Evolutionary conservation across 2,797 vertebrate species (phyloP).

Genomic region (Oryzias sinensis): DNA sequence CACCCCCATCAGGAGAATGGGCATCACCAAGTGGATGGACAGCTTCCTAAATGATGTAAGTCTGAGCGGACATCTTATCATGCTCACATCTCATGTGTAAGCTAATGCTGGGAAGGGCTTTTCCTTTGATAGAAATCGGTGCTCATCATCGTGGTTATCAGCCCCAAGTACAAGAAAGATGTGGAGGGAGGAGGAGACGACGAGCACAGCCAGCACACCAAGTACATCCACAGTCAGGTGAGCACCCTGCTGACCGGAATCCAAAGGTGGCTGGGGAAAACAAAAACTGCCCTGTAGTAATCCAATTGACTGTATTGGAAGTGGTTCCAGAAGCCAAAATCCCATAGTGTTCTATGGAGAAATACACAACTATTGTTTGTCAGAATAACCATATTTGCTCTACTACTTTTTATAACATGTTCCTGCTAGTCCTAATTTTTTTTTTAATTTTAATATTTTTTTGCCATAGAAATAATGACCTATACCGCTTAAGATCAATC

Average conservation of each 20-base stretch:
- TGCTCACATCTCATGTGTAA: neutral
- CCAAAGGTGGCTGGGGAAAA: constrained; percentile 2
- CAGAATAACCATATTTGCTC: no score
- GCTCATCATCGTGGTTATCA: constrained; percentile 96
- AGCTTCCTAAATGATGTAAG: constrained; percentile 89
- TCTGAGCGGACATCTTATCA: constrained; percentile 4
- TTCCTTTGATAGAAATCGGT: constrained; percentile 84
- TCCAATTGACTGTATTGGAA: no score
- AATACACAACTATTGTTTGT: no score
- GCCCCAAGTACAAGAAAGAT: constrained; percentile 93
- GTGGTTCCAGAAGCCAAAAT: no score
- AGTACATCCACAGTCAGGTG: constrained; percentile 96
- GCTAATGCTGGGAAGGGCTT: constrained; percentile 2
- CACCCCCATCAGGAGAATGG: constrained; percentile 84
- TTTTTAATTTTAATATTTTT: no score
- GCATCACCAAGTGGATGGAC: constrained; percentile 95
- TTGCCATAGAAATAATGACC: no score
- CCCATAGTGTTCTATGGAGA: no score
- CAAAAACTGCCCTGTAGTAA: no score
- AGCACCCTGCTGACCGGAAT: constrained; percentile 27
- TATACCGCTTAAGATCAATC: no score
- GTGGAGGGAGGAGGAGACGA: constrained; percentile 88
- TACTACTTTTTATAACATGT: no score
- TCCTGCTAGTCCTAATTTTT: no score
- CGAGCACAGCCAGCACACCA: constrained; percentile 94